Base-by-base conservation (phyloP, 2,888 invertebrate genomes). In the Nudaria mundana region DNA sequence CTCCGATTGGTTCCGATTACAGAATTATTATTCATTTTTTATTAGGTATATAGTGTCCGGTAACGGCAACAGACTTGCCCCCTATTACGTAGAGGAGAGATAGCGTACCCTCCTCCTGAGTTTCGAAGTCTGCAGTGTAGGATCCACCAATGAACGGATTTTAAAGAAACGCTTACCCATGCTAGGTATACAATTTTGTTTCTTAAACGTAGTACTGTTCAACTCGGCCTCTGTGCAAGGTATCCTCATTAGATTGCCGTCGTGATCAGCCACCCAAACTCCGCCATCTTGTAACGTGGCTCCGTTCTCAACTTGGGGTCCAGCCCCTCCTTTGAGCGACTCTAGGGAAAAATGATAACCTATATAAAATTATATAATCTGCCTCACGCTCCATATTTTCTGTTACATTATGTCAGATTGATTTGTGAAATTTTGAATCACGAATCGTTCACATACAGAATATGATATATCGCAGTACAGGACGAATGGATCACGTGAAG, bases 211-310 rank as follows among this genome's bases (percentile, higher is more conserved):
- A 0, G 81, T 77, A 36, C 63, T 66, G 41, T 68, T 65, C 2
- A 83, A 63, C 34, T 81, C 81, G 0, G 59, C 66, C 37, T 83
- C 83, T 0, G 75, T 70, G 29, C 65, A 56, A 3, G 83, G 83
- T 12, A 83, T 75, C 31, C 82, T 70, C 57, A 83, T 71, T 8
- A 85, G 71, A 10, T 68, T 64, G 0, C 69, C 68, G 37, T 82
- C 79, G 0, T 65, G 66, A 0, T 80, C 85, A 4, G 63, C 66
- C 13, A 88, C 81, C 86, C 86, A 89, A 2, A 89, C 80, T 2
- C 85, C 89, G 6, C 81, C 82, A 40, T 86, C 86, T 58, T 89
- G 87, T 2, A 89, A 58, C 0, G 87, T 87, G 1, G 79, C 83
- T 0, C 85, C 86, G 38, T 84, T 84, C 40, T 82, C 81, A 10